Conservation (phyloP, 2,113 vertebrate genomes). For the Dipodomys ordii region DNA sequence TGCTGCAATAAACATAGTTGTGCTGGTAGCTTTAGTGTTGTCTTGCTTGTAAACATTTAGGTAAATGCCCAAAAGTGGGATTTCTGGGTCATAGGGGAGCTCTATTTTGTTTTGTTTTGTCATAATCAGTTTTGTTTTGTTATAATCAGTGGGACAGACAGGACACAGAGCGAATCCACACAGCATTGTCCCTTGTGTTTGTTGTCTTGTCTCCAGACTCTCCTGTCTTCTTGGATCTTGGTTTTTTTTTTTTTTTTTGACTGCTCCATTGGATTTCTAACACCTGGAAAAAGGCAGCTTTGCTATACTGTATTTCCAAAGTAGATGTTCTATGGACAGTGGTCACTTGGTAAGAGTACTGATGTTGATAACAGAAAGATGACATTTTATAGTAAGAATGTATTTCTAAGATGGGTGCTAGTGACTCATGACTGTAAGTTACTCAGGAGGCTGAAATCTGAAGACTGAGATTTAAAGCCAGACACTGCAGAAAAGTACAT, state of each 20-base stretch:
- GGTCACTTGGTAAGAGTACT: background rate
- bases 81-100: too few species aligned
- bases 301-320: background rate
- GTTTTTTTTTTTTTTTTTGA: background rate
- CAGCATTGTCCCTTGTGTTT: background rate
- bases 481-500: too few species aligned
- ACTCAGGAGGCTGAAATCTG: too few species aligned
- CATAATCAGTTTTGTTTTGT: too few species aligned
- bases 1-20: too few species aligned
- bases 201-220: background rate
- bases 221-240: background rate
- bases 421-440: too few species aligned
- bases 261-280: background rate
- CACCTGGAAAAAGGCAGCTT: background rate
- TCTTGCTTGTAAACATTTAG: too few species aligned
- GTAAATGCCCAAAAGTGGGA: too few species aligned
- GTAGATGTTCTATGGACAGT: background rate
- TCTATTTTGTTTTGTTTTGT: too few species aligned
- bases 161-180: background rate
- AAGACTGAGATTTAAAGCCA: too few species aligned
- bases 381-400: background rate
- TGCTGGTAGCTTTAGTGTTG: too few species aligned
- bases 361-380: constrained; percentile 22
- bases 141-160: background rate
- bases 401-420: background rate